Evolutionary conservation across 2,888 invertebrate genomes (phyloP), one percentile per base, ranked within the genome.

Genomic region (Cerastis rubricosa): DNA sequence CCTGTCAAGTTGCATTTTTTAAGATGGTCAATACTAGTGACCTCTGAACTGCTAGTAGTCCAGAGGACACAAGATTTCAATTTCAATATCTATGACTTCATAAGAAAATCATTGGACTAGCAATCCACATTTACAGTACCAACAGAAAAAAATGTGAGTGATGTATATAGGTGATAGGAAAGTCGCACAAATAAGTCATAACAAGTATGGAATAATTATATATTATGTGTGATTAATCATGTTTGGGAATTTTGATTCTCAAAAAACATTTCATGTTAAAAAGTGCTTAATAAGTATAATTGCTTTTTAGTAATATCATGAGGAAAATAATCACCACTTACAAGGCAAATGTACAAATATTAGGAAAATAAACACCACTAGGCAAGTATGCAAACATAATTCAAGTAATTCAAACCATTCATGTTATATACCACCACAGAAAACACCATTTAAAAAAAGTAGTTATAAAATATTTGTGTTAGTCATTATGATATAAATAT

Each of bases 121-220:
- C 47, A 19, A 76, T 25, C 17, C 12, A 40, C 17, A 57, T 75
- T 45, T 45, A 45, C 19, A 57, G 12, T 45, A 57, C n/a, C 22
- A 35, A 45, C 14, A 57, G 40, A 47, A 4, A 70, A 71, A 70
- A 35, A 66, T 1, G 11, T 14, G 25, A 67, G 3, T 45, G 35
- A 40, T 25, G 29, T 40, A 19, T 25, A 6, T 49, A 71, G 19
- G n/a, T 47, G 7, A 14, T 40, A 73, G 71, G 47, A 47, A 40
- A 74, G 7, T 35, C 11, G 43, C 45, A n/a, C n/a, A 45, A 74
- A n/a, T 2, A 77, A 77, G 19, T 65, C n/a, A 22, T 59, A 29
- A 19, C 17, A 51, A 45, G 35, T 35, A 5, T 35, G 17, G 19
- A 11, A 17, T 19, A 35, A 22, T 51, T 49, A 12, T 17, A 51